These are phyloP conservation scores for Megaceryle alcyon DNA, from an alignment of 2,797 vertebrate genomes.

Conservation along the genomic window DNA sequence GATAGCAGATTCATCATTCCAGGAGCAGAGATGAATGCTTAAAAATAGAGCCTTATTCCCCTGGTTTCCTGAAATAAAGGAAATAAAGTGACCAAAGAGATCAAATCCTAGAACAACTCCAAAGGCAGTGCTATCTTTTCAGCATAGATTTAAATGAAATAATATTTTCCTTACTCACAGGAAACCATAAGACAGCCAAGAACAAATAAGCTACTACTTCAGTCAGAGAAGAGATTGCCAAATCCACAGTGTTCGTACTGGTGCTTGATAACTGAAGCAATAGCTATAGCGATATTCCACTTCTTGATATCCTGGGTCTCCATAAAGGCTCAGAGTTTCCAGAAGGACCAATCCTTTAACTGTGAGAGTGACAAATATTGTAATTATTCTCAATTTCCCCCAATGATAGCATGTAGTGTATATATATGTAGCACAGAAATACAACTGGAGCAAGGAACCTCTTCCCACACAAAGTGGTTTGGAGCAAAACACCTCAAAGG, in stretches of 20 bases:
- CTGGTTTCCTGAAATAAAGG: not conserved
- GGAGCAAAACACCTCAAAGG: not conserved
- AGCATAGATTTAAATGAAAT: not conserved
- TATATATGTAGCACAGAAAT: not conserved
- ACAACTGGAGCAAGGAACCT: not conserved
- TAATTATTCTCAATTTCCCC: not conserved
- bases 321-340: not conserved
- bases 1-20: conserved; percentile 14
- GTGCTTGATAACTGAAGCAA: not conserved
- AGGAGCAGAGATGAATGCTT: not conserved
- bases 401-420: not conserved
- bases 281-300: not conserved
- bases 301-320: not conserved
- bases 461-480: not conserved
- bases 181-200: not conserved
- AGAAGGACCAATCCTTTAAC: not conserved
- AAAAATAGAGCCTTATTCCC: not conserved
- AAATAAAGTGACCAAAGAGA: not conserved
- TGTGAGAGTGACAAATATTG: not conserved
- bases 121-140: not conserved
- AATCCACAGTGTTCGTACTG: not conserved
- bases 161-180: not conserved
- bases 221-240: not conserved
- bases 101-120: not conserved
- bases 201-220: not conserved